A percentile compares a stretch with the other conserved stretches of the same genome.
These are phyloP conservation scores for Peromyscus eremicus DNA, from an alignment of 2,797 vertebrate species.

Conservation along the genomic window DNA sequence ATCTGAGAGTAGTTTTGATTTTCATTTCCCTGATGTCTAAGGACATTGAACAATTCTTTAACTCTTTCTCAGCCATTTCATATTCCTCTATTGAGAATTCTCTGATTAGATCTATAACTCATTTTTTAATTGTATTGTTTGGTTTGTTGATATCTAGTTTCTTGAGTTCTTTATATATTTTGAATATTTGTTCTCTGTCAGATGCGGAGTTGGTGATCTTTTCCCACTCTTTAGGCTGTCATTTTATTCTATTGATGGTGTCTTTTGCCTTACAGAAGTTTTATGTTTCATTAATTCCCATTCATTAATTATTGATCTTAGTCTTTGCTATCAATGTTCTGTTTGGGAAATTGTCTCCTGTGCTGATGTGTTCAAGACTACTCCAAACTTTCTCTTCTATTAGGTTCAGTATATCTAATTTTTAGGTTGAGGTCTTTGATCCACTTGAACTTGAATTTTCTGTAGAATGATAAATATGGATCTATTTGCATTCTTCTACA, in stretches of 20 bases:
- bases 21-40: too few relatives aligned
- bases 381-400: neutral
- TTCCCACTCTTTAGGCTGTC: neutral
- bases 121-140: too few relatives aligned
- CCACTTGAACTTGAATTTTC: neutral
- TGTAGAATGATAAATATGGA: too few relatives aligned
- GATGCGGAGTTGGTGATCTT: neutral
- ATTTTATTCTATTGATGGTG: neutral
- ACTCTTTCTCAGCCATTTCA: too few relatives aligned
- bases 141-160: too few relatives aligned
- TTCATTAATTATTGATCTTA: neutral
- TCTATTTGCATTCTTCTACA: neutral
- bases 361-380: neutral
- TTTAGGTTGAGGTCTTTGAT: neutral
- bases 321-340: neutral
- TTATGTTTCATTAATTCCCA: neutral
- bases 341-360: neutral
- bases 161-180: too few relatives aligned
- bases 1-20: too few relatives aligned
- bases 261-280: neutral
- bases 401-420: neutral
- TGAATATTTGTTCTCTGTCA: too few relatives aligned
- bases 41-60: too few relatives aligned
- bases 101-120: too few relatives aligned
- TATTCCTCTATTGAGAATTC: too few relatives aligned